phyloP scores from a whole-genome alignment of 2,888 invertebrate species.

The Chesias legatella region DNA sequence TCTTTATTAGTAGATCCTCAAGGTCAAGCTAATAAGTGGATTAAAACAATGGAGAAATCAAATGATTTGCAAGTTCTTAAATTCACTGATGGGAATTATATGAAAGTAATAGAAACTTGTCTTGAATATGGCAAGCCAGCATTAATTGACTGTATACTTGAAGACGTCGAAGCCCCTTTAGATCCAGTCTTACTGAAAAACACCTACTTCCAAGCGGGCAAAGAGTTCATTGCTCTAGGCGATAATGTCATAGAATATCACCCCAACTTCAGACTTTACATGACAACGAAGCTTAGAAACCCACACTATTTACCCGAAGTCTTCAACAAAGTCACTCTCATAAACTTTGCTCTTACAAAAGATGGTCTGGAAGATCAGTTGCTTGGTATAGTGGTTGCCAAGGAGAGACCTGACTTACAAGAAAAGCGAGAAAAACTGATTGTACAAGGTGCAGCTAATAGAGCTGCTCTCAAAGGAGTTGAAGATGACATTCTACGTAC shows the following conservation, averaged over 20 bases:
- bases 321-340: conserved; percentile 89
- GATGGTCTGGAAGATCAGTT: conserved; percentile 92
- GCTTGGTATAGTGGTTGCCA: conserved; percentile 90
- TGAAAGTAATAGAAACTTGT: conserved; percentile 87
- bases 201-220: conserved; percentile 86
- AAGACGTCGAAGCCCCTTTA: conserved; percentile 88
- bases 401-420: conserved; percentile 91
- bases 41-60: conserved; percentile 89
- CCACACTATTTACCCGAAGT: conserved; percentile 93
- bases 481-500: conserved; percentile 94
- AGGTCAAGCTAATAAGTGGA: conserved; percentile 92
- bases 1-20: conserved; percentile 92
- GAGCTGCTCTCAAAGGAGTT: conserved; percentile 88
- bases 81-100: conserved; percentile 87
- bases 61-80: conserved; percentile 86
- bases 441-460: conserved; percentile 89
- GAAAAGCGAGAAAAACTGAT: conserved; percentile 89
- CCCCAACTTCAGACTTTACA: conserved; percentile 87
- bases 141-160: conserved; percentile 87
- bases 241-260: conserved; percentile 89
- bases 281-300: conserved; percentile 91
- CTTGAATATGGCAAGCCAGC: conserved; percentile 89
- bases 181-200: conserved; percentile 88
- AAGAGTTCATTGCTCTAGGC: conserved; percentile 87
- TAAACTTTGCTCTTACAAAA: conserved; percentile 91